phyloP scores from a whole-genome alignment of 2,797 vertebrate species.

The Streptopelia turtur region DNA sequence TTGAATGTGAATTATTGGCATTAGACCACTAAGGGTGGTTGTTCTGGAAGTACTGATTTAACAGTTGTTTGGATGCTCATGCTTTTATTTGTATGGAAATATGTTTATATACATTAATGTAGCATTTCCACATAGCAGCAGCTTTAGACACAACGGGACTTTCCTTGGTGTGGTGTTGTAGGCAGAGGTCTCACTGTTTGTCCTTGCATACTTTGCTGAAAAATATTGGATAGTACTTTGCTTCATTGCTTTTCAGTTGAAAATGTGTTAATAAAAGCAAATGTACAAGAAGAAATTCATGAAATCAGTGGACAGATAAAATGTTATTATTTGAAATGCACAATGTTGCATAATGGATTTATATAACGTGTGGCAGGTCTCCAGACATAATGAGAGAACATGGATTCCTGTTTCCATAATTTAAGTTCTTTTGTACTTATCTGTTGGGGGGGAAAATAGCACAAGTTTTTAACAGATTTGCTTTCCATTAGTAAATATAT shows the following conservation, averaged over 20 bases:
- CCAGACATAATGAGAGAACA: not conserved
- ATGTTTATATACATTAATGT: not conserved
- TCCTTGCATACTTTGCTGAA: not conserved
- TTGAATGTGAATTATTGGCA: not conserved
- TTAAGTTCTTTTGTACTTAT: conserved; percentile 24
- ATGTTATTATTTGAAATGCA: not conserved
- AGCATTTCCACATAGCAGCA: not conserved
- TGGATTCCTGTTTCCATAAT: conserved; percentile 13
- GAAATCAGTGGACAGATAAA: conserved; percentile 11
- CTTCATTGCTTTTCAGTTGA: conserved; percentile 27
- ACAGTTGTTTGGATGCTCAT: not conserved
- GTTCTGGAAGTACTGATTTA: not conserved
- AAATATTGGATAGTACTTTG: not conserved
- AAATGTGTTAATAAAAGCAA: conserved; percentile 38
- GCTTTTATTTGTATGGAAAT: conserved; percentile 24
- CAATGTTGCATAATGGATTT: not conserved
- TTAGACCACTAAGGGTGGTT: not conserved
- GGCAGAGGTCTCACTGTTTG: not conserved
- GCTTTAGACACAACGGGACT: not conserved
- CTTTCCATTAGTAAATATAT: conserved; percentile 47
- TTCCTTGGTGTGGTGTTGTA: not conserved
- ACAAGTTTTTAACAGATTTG: conserved; percentile 19
- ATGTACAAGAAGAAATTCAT: not conserved
- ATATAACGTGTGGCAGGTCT: not conserved
- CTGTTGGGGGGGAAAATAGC: conserved; percentile 12